These are phyloP conservation scores for Mizuhopecten yessoensis DNA, from an alignment of 1,140 invertebrate species.

Conservation along the genomic window DNA sequence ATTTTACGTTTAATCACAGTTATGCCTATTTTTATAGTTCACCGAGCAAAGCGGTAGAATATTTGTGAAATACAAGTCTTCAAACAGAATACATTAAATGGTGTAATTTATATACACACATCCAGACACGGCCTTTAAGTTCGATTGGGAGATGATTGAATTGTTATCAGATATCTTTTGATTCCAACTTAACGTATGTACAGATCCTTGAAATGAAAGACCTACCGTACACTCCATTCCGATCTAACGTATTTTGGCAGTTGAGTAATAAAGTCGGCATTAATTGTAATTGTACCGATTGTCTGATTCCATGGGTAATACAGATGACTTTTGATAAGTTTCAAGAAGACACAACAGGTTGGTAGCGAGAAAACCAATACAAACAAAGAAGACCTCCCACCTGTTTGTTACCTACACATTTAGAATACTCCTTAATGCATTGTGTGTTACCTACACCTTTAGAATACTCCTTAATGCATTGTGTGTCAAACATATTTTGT, in stretches of 20 bases:
- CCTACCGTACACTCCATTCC: background rate
- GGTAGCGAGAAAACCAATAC: background rate
- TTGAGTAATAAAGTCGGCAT: background rate
- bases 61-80: background rate
- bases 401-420: no score
- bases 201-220: constrained; percentile 15
- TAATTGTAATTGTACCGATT: background rate
- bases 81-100: constrained; percentile 8
- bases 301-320: background rate
- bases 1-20: constrained; percentile 24
- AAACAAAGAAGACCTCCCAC: background rate
- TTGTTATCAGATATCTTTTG: background rate
- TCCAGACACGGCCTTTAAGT: background rate
- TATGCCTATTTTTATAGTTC: background rate
- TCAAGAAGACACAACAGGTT: background rate
- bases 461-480: no score
- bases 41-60: constrained; percentile 14
- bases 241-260: background rate
- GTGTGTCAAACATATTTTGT: no score
- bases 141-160: background rate
- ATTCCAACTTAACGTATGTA: background rate
- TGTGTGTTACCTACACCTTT: no score
- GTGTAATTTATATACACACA: constrained; percentile 16
- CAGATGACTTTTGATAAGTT: background rate
- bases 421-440: no score